Conservation (phyloP, 2,888 invertebrate species). For the Rhamphomyia laevipes region DNA sequence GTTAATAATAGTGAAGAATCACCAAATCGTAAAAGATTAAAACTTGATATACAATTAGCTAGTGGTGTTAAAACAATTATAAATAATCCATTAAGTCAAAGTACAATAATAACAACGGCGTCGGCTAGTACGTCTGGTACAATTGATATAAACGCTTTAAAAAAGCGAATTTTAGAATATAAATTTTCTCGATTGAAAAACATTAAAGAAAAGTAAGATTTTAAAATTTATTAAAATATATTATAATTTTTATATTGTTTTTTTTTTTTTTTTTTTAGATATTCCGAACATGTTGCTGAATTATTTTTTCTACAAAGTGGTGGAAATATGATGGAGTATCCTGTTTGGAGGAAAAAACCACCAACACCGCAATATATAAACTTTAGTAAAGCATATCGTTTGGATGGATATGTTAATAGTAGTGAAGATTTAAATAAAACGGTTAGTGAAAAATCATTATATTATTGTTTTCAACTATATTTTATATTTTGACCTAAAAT, state of each 20-base stretch:
- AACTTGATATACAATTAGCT: conserved; percentile 13
- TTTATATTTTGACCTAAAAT: too few relatives aligned
- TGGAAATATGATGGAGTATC: conserved; percentile 81
- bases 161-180: conserved; percentile 58
- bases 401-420: conserved; percentile 38
- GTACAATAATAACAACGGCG: conserved; percentile 5
- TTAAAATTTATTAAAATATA: neutral
- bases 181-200: conserved; percentile 56
- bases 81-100: neutral
- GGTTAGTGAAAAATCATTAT: neutral
- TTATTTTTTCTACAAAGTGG: conserved; percentile 77
- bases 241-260: neutral
- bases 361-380: conserved; percentile 60
- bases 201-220: conserved; percentile 49
- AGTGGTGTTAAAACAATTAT: neutral
- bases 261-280: conserved; percentile 33
- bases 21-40: conserved; percentile 15
- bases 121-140: conserved; percentile 13
- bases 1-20: neutral
- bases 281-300: conserved; percentile 70
- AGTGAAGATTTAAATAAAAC: conserved; percentile 15
- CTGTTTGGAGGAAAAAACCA: conserved; percentile 70
- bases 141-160: conserved; percentile 41
- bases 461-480: neutral
- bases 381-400: conserved; percentile 61